Conservation (phyloP, 2,797 vertebrate species). For the Schizopygopsis pylzovi region DNA sequence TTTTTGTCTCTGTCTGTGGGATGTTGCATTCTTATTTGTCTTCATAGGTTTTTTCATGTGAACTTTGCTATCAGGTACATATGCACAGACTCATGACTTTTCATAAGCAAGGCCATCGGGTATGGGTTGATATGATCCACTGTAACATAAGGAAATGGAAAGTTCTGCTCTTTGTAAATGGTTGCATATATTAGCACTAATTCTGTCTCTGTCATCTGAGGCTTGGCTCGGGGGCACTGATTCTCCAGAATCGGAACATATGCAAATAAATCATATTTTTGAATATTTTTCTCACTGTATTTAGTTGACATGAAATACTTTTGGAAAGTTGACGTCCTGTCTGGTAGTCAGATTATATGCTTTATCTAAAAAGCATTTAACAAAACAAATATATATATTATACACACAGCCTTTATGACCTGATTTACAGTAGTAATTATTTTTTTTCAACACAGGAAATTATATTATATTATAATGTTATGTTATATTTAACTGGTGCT, state of each 20-base stretch:
- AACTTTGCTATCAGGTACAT: conserved; percentile 31
- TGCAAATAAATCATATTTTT: conserved; percentile 69
- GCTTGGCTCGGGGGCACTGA: conserved; percentile 58
- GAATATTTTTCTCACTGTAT: not conserved
- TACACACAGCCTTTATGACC: not conserved
- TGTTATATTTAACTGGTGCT: not conserved
- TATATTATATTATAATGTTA: not conserved
- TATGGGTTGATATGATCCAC: conserved; percentile 61
- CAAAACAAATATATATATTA: not conserved
- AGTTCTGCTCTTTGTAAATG: conserved; percentile 34
- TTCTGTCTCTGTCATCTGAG: conserved; percentile 51
- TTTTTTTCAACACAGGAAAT: not conserved
- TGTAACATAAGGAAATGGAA: conserved; percentile 60
- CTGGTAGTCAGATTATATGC: not conserved
- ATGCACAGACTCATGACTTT: conserved; percentile 60
- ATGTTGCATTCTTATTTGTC: not conserved
- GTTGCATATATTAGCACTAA: conserved; percentile 67
- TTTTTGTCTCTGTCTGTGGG: not conserved
- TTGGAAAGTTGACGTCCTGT: not conserved
- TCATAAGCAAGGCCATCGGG: conserved; percentile 58
- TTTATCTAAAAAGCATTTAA: not conserved
- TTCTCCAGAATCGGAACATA: conserved; percentile 65
- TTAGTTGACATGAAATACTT: not conserved
- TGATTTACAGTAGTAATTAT: not conserved
- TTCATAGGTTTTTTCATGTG: not conserved